Percentiles rank a stretch among this genome's conserved stretches.
These are phyloP conservation scores for Gymnocypris eckloni DNA, from an alignment of 2,797 vertebrate genomes.

Conservation along the genomic window DNA sequence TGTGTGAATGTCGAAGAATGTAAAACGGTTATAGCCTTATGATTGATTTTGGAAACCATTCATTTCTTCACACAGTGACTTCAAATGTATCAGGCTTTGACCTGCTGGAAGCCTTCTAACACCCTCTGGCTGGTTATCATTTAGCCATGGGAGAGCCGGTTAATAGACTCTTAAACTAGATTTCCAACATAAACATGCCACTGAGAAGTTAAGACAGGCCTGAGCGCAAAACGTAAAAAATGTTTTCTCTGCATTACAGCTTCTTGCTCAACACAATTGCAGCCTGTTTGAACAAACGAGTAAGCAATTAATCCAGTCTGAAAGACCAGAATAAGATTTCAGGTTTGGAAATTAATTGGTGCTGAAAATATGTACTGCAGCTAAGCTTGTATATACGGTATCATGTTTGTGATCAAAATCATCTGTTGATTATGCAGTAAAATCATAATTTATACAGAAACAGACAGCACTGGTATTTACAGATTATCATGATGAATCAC, in stretches of 20 bases:
- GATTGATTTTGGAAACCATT: slow-evolving; percentile 39
- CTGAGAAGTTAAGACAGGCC: slow-evolving; percentile 36
- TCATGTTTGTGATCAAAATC: slow-evolving; percentile 61
- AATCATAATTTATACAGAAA: slow-evolving; percentile 62
- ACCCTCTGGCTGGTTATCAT: slow-evolving; percentile 29
- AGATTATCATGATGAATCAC: slow-evolving; percentile 25
- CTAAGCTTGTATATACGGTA: neutral
- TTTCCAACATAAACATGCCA: slow-evolving; percentile 39
- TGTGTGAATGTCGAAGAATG: neutral
- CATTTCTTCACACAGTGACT: slow-evolving; percentile 10
- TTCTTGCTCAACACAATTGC: neutral
- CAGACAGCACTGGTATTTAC: slow-evolving; percentile 47
- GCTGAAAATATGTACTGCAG: slow-evolving; percentile 7
- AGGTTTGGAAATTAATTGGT: neutral
- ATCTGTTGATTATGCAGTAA: slow-evolving; percentile 53
- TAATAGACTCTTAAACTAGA: slow-evolving; percentile 44
- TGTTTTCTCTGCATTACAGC: neutral
- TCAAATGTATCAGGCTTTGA: slow-evolving; percentile 14
- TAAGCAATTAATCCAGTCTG: slow-evolving; percentile 12
- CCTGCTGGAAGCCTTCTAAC: slow-evolving; percentile 42
- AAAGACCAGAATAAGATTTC: neutral
- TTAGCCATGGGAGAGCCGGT: slow-evolving; percentile 45
- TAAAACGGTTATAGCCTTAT: slow-evolving; percentile 9
- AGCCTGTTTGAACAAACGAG: slow-evolving; percentile 7
- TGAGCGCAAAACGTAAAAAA: neutral